Evolutionary conservation across 2,888 invertebrate genomes (phyloP).

Genomic region (Heliothis peltigera): DNA sequence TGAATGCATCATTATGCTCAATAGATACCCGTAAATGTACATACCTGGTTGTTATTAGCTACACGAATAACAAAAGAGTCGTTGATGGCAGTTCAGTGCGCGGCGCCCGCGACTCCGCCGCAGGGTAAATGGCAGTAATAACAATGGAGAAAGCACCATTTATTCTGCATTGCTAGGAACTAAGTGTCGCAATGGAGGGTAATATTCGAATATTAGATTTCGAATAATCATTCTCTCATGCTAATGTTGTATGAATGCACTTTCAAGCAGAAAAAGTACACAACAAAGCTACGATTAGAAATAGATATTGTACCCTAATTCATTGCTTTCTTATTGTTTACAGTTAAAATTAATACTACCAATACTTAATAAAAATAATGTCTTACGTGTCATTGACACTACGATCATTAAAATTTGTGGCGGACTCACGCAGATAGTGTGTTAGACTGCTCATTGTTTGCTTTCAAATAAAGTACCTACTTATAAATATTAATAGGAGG

Average conservation of each 20-base stretch:
- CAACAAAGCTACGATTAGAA: no score
- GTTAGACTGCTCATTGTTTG: background rate
- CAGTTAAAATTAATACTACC: no score
- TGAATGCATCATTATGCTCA: conserved; percentile 51
- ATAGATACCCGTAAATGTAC: conserved; percentile 42
- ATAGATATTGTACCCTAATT: no score
- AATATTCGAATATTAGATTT: conserved; percentile 52
- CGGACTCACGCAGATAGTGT: background rate
- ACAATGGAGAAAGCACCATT: conserved; percentile 64
- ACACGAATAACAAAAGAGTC: conserved; percentile 59
- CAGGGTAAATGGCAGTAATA: conserved; percentile 57
- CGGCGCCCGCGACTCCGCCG: conserved; percentile 49
- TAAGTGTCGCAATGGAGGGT: conserved; percentile 55
- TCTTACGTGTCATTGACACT: conserved; percentile 22
- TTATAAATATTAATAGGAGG: background rate
- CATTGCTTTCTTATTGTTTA: no score
- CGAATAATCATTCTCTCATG: conserved; percentile 36
- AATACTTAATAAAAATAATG: no score
- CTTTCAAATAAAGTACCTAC: background rate
- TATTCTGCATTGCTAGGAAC: conserved; percentile 61
- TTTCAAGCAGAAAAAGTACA: conserved; percentile 27
- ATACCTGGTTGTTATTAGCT: conserved; percentile 53
- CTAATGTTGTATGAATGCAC: conserved; percentile 41
- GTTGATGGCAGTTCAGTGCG: conserved; percentile 57
- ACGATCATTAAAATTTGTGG: background rate